These are phyloP conservation scores for Phaethon lepturus DNA, from an alignment of 2,113 vertebrate genomes.

Conservation along the genomic window DNA sequence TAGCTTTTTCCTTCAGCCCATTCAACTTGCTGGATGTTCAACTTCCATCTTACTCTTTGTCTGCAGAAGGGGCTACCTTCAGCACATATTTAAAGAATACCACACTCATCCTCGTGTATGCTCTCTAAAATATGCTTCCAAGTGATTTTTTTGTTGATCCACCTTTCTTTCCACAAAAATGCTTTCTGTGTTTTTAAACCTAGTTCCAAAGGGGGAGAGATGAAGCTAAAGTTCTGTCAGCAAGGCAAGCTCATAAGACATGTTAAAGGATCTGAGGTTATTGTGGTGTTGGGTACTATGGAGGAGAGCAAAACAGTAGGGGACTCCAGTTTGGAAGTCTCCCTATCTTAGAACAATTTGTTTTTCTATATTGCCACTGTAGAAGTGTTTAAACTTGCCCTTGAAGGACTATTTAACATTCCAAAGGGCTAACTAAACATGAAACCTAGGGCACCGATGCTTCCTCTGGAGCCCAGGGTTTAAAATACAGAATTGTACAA, in stretches of 20 bases:
- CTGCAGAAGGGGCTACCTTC: background rate
- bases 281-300: background rate
- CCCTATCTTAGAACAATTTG: background rate
- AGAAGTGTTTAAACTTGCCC: background rate
- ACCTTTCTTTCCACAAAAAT: background rate
- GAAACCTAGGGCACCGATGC: background rate
- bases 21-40: background rate
- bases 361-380: background rate
- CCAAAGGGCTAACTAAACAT: background rate
- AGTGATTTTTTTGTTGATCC: background rate
- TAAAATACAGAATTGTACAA: background rate
- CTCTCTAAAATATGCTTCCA: background rate
- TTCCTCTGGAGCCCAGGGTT: background rate
- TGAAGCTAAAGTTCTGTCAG: background rate
- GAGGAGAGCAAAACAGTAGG: background rate
- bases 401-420: background rate
- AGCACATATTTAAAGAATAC: background rate
- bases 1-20: background rate
- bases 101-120: fast-evolving
- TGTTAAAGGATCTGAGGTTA: background rate
- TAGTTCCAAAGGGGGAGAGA: background rate
- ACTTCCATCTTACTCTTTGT: background rate
- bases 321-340: background rate
- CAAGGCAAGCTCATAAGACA: background rate
- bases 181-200: background rate